phyloP scores from a whole-genome alignment of 2,888 invertebrate species.

The Pyrrhia umbra region DNA sequence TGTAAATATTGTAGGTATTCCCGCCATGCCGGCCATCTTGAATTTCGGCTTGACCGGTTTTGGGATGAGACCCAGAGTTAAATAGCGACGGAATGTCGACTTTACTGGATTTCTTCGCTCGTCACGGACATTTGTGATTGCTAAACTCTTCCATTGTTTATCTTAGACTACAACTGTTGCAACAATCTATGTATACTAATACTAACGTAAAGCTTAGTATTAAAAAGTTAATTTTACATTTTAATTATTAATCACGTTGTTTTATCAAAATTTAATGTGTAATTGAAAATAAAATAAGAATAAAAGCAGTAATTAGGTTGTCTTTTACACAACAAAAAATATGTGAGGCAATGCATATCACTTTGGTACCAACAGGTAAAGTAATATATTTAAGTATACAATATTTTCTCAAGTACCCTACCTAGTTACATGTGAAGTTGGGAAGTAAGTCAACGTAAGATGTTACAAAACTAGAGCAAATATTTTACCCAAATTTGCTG shows the following conservation, averaged over 20 bases:
- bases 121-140: conserved; percentile 44
- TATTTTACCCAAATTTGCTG: conserved; percentile 30
- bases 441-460: conserved; percentile 29
- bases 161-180: conserved; percentile 30
- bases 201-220: conserved; percentile 22
- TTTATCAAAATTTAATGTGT: too few species aligned
- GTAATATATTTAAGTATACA: too few species aligned
- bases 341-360: too few species aligned
- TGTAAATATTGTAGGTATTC: conserved; percentile 77
- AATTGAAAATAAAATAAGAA: neutral
- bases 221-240: conserved; percentile 13
- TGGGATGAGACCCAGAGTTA: conserved; percentile 65
- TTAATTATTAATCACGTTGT: neutral
- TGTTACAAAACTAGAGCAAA: conserved; percentile 28
- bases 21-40: conserved; percentile 84
- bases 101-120: conserved; percentile 69
- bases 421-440: neutral
- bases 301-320: neutral
- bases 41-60: conserved; percentile 83
- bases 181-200: neutral
- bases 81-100: conserved; percentile 71
- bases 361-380: too few species aligned
- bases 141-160: conserved; percentile 42
- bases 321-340: too few species aligned
- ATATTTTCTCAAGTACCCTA: too few species aligned